These are phyloP conservation scores for Euphonia xanthogaster DNA, from an alignment of 2,797 vertebrate species.

Conservation along the genomic window DNA sequence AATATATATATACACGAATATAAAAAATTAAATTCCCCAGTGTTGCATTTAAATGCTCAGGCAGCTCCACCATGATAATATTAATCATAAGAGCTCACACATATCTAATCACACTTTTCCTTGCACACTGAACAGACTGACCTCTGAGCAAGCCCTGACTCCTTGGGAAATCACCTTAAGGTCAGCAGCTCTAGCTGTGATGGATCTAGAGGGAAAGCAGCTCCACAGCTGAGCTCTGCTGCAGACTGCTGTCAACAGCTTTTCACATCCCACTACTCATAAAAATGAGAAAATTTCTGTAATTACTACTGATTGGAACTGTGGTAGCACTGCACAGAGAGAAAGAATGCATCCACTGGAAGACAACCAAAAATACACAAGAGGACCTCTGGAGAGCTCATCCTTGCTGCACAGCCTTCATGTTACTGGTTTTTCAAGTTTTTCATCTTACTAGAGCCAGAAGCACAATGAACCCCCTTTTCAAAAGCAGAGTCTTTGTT, in stretches of 20 bases:
- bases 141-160: background rate
- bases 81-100: background rate
- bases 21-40: background rate
- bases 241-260: slow-evolving; percentile 5
- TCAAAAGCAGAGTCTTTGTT: slow-evolving; percentile 25
- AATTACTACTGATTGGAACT: slow-evolving; percentile 41
- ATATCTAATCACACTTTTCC: background rate
- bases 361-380: background rate
- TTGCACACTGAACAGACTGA: background rate
- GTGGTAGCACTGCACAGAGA: background rate
- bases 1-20: background rate
- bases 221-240: background rate
- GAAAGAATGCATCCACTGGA: background rate
- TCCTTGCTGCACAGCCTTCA: slow-evolving; percentile 5
- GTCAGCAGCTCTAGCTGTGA: background rate
- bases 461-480: slow-evolving; percentile 11
- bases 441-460: slow-evolving; percentile 30
- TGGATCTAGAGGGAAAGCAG: background rate
- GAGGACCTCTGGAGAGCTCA: background rate
- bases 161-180: slow-evolving; percentile 8
- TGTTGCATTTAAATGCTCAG: background rate
- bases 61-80: background rate
- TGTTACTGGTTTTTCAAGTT: background rate
- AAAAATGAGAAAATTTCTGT: slow-evolving; percentile 27
- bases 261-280: background rate